Conservation (phyloP, 2,888 invertebrate species). For the Leucophora obtusa region DNA sequence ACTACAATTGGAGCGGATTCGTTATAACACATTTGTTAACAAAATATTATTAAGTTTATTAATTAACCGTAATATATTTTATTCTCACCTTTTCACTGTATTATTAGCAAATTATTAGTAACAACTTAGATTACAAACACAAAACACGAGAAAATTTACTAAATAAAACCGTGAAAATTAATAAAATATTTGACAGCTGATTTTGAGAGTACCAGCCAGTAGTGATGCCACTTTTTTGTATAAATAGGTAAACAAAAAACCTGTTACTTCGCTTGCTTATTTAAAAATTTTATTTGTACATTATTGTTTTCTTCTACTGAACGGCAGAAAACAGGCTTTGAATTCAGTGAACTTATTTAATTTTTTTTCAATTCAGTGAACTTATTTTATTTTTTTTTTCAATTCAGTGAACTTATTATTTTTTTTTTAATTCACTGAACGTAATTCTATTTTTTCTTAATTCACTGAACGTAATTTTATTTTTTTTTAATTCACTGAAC, state of each 20-base stretch:
- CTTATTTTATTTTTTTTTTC: too few species aligned
- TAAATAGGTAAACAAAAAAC: constrained; percentile 12
- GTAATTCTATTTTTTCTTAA: too few species aligned
- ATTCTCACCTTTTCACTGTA: constrained; percentile 14
- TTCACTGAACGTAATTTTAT: too few species aligned
- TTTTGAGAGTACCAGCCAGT: background rate
- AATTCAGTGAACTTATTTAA: too few species aligned
- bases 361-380: too few species aligned
- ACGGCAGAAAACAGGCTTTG: too few species aligned
- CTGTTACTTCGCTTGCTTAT: constrained; percentile 52
- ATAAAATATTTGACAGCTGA: constrained; percentile 44
- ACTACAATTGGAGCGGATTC: background rate
- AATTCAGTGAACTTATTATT: too few species aligned
- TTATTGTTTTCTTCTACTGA: too few species aligned
- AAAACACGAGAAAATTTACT: background rate
- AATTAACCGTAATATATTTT: background rate
- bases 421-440: too few species aligned
- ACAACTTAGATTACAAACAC: constrained; percentile 5
- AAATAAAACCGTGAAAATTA: constrained; percentile 4
- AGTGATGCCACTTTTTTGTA: constrained; percentile 5
- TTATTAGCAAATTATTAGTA: background rate
- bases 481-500: too few species aligned
- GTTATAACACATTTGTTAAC: too few species aligned
- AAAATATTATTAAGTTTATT: background rate
- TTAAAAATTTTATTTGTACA: too few species aligned